phyloP scores from a whole-genome alignment of 2,797 vertebrate species.

The Coilia nasus region DNA sequence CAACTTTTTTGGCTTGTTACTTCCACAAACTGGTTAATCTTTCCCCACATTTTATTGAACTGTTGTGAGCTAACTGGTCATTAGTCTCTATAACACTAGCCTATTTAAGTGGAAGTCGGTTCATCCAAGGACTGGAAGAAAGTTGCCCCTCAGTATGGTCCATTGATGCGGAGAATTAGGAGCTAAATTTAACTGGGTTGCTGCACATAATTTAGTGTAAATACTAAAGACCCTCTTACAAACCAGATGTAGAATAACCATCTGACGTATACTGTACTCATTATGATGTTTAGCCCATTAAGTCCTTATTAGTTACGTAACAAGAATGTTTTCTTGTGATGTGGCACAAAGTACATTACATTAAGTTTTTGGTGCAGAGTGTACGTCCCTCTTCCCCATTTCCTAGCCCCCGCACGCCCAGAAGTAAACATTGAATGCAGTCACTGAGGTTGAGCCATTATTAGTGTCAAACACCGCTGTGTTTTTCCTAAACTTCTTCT shows the following conservation, averaged over 20 bases:
- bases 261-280: background rate
- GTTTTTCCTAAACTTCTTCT: background rate
- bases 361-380: background rate
- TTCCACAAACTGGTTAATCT: background rate
- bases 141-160: background rate
- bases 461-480: background rate
- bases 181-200: conserved; percentile 9
- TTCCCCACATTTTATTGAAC: background rate
- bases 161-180: background rate
- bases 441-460: background rate
- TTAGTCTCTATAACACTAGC: background rate
- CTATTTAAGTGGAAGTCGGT: background rate
- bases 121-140: background rate
- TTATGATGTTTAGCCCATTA: background rate
- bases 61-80: background rate
- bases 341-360: background rate
- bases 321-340: background rate
- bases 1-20: background rate
- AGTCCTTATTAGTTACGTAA: background rate
- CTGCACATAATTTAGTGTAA: background rate
- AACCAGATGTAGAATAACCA: background rate
- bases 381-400: background rate
- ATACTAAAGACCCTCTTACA: background rate
- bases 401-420: background rate
- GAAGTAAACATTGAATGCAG: background rate